phyloP scores from a whole-genome alignment of 2,113 vertebrate genomes.

The Baryphthengus martii region DNA sequence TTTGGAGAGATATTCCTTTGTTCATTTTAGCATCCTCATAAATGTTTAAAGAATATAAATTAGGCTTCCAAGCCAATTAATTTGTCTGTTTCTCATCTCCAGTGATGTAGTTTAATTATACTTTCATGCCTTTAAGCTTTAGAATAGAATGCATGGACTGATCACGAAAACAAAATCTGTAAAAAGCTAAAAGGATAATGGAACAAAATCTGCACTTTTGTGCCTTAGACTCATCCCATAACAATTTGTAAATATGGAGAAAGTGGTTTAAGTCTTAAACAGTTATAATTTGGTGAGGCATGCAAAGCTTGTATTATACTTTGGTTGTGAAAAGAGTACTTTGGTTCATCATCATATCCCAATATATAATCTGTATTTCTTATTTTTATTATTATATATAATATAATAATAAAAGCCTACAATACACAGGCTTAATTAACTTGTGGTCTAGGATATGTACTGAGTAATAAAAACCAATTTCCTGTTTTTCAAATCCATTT shows the following conservation, averaged over 20 bases:
- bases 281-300: not conserved
- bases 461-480: not conserved
- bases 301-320: not conserved
- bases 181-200: not conserved
- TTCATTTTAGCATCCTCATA: constrained; percentile 53
- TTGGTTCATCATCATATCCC: not conserved
- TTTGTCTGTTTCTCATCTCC: constrained; percentile 61
- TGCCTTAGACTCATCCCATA: not conserved
- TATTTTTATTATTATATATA: too few species aligned
- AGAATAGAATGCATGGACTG: not conserved
- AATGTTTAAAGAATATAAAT: constrained; percentile 69
- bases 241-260: not conserved
- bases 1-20: constrained; percentile 29
- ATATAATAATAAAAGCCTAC: too few species aligned
- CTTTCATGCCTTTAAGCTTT: not conserved
- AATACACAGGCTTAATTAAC: not conserved
- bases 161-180: not conserved
- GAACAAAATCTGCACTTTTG: not conserved
- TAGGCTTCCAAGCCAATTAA: constrained; percentile 54
- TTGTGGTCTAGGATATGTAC: not conserved
- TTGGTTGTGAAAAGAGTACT: not conserved
- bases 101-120: constrained; percentile 56
- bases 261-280: not conserved
- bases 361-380: too few species aligned
- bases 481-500: not conserved